Percentiles rank a stretch among this genome's conserved stretches.
Conservation (phyloP, 2,113 vertebrate species). For the Chelonoidis abingdonii region DNA sequence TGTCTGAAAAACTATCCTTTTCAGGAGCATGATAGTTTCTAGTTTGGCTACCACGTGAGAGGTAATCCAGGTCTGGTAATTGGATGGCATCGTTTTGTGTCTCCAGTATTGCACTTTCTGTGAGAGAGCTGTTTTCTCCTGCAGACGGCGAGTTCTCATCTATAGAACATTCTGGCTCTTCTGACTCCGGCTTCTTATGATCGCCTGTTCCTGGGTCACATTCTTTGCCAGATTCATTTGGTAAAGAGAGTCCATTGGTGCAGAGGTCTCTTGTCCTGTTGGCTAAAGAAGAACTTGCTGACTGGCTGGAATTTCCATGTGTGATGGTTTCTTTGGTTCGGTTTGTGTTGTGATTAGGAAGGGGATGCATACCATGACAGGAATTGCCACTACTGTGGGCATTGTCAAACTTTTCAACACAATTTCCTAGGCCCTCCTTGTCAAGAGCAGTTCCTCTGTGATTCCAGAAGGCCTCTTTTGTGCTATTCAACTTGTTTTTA, state of each 20-base stretch:
- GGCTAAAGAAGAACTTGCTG: not conserved
- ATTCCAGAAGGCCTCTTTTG: conserved; percentile 12
- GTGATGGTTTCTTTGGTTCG: not conserved
- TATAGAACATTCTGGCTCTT: not conserved
- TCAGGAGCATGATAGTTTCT: not conserved
- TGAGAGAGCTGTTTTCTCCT: not conserved
- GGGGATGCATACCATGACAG: not conserved
- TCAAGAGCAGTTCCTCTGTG: not conserved
- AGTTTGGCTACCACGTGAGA: not conserved
- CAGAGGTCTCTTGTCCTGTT: not conserved
- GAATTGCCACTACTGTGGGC: conserved; percentile 63
- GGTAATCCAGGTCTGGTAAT: conserved; percentile 54
- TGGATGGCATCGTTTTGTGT: not conserved
- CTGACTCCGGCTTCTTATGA: not conserved
- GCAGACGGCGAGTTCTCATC: not conserved
- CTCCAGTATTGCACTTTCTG: not conserved
- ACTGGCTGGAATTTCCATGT: not conserved
- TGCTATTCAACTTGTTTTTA: not conserved
- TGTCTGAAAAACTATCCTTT: not conserved
- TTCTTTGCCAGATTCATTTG: not conserved
- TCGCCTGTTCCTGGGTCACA: not conserved
- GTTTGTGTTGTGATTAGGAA: not conserved
- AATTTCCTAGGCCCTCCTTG: not conserved
- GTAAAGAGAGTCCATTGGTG: not conserved
- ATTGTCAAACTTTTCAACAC: not conserved